Evolutionary conservation across 2,888 invertebrate species (phyloP).

Genomic region (Eilema griseolum): DNA sequence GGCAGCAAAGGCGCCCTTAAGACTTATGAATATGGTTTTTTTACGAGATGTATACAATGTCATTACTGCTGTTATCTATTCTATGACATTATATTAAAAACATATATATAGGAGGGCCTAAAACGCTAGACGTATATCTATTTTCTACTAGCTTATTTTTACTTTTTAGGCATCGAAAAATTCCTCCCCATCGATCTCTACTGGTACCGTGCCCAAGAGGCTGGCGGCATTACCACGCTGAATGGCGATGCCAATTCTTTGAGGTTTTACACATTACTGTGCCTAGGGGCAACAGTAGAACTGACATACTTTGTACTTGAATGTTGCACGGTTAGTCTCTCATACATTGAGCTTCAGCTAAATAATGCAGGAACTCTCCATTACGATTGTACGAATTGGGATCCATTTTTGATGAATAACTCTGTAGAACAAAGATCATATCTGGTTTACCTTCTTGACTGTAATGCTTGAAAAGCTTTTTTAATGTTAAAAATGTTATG

Average conservation of each 20-base stretch:
- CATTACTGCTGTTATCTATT: neutral
- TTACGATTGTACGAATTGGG: conserved; percentile 72
- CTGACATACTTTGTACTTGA: no score
- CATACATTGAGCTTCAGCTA: conserved; percentile 87
- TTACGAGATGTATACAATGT: neutral
- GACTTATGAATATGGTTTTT: neutral
- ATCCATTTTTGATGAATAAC: conserved; percentile 72
- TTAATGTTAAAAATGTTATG: conserved; percentile 73
- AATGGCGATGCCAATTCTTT: no score
- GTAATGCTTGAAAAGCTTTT: conserved; percentile 78
- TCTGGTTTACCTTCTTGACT: conserved; percentile 77
- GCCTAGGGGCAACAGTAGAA: no score
- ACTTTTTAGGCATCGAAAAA: no score
- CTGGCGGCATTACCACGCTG: no score
- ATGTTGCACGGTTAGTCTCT: no score
- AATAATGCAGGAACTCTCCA: conserved; percentile 84
- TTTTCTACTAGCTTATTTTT: no score
- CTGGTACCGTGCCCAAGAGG: no score
- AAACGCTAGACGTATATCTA: neutral
- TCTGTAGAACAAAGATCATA: conserved; percentile 69
- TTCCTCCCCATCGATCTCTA: no score
- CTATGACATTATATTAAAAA: neutral
- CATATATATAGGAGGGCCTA: neutral
- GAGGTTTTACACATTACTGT: no score
- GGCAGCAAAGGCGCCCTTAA: no score